phyloP scores from a whole-genome alignment of 1,140 invertebrate genomes.

The Myzus persicae region DNA sequence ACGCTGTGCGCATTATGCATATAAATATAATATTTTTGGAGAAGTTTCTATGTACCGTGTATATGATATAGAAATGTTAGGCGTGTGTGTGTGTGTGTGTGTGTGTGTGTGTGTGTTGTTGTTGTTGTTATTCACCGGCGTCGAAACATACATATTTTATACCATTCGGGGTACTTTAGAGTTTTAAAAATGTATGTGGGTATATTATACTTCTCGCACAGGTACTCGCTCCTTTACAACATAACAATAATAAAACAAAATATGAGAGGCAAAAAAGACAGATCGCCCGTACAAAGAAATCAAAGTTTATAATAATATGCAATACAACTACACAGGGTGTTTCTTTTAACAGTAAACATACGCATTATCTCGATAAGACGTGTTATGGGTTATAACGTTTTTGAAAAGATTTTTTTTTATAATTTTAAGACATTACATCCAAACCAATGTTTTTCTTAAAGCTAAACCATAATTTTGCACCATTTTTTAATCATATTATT shows the following conservation, averaged over 20 bases:
- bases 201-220: background rate
- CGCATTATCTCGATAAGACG: background rate
- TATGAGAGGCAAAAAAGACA: background rate
- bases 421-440: no score
- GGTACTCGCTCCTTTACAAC: background rate
- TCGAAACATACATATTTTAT: constrained; percentile 9
- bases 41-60: background rate
- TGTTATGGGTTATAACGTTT: no score
- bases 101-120: background rate
- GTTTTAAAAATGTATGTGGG: background rate
- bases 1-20: background rate
- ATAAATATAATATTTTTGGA: background rate
- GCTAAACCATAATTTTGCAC: no score
- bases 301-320: background rate
- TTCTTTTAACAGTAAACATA: background rate
- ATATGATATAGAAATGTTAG: no score
- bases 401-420: no score
- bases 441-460: no score
- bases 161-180: background rate
- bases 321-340: background rate
- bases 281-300: background rate
- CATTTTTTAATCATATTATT: no score
- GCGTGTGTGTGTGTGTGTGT: no score
- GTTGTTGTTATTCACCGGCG: background rate
- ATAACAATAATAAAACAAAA: constrained; percentile 4